These are phyloP conservation scores for Drosophila subobscura DNA, from an alignment of 1,140 invertebrate genomes.

Conservation along the genomic window DNA sequence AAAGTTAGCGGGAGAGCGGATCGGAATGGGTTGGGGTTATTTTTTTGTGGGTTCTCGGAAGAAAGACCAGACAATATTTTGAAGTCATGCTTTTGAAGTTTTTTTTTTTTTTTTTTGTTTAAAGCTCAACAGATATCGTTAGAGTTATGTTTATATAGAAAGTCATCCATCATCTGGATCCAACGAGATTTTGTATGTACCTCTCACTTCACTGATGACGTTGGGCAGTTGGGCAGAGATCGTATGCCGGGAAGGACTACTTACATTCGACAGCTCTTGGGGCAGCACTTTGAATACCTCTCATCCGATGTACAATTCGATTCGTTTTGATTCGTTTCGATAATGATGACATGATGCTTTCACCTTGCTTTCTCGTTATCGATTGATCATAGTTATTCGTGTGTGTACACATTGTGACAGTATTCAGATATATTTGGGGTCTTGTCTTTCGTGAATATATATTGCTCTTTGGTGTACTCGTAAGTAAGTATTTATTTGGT, in stretches of 20 bases:
- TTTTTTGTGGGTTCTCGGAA: slow-evolving; percentile 4
- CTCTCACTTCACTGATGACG: slow-evolving; percentile 9
- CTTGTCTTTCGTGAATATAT: slow-evolving; percentile 3
- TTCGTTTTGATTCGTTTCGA: background rate
- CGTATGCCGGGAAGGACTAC: slow-evolving; percentile 26
- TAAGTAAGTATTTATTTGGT: no score
- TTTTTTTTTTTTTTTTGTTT: slow-evolving; percentile 14
- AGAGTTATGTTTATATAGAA: slow-evolving; percentile 18
- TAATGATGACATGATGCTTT: slow-evolving; percentile 37
- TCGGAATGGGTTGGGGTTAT: slow-evolving; percentile 3
- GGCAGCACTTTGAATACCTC: slow-evolving; percentile 24
- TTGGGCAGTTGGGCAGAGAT: no score
- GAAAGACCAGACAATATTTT: slow-evolving; percentile 37
- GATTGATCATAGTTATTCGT: slow-evolving; percentile 11
- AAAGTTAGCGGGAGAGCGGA: slow-evolving; percentile 27
- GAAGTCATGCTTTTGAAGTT: slow-evolving; percentile 43
- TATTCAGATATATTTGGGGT: slow-evolving; percentile 22
- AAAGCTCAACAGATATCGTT: slow-evolving; percentile 38
- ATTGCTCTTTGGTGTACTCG: background rate
- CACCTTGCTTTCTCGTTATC: slow-evolving; percentile 19
- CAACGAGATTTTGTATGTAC: slow-evolving; percentile 17
- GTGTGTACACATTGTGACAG: slow-evolving; percentile 2
- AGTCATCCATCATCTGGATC: slow-evolving; percentile 5
- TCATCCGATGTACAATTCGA: slow-evolving; percentile 21
- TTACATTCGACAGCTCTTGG: slow-evolving; percentile 36